Evolutionary conservation across 2,113 vertebrate genomes (phyloP).

Genomic region (Petrocephalus microphthalmus): DNA sequence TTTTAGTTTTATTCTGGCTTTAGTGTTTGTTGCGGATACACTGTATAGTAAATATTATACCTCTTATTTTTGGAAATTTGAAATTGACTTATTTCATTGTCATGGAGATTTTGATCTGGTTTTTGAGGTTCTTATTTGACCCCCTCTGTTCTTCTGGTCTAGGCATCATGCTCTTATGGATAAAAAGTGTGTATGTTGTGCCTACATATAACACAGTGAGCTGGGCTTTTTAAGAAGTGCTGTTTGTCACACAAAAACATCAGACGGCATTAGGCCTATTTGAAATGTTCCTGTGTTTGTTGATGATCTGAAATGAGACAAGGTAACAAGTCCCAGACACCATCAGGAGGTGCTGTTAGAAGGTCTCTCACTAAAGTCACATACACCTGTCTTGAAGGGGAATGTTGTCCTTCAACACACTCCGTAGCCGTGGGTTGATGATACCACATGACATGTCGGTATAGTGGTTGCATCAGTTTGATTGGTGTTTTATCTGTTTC

Average conservation of each 20-base stretch:
- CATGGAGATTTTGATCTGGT: not conserved
- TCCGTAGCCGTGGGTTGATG: not conserved
- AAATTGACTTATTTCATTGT: not conserved
- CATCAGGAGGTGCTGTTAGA: slow-evolving; percentile 2
- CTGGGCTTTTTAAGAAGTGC: not conserved
- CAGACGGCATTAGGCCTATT: not conserved
- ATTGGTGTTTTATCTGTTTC: slow-evolving; percentile 13
- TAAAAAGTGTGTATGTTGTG: not conserved
- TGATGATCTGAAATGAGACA: slow-evolving; percentile 2
- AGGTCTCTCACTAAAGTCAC: too few species aligned
- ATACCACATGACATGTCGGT: not conserved
- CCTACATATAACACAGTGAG: not conserved
- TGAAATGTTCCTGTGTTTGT: not conserved
- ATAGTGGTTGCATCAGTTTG: not conserved
- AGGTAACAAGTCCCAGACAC: not conserved
- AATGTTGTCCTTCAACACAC: not conserved
- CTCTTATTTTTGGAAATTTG: too few species aligned
- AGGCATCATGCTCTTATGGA: not conserved
- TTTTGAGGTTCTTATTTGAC: not conserved
- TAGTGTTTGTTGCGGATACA: too few species aligned
- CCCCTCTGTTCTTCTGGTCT: not conserved
- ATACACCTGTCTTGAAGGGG: not conserved
- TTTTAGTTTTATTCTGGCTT: not conserved
- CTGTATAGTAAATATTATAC: too few species aligned
- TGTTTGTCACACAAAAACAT: not conserved